phyloP scores from a whole-genome alignment of 2,888 invertebrate genomes.

The Pachycephus smyrnensis region DNA sequence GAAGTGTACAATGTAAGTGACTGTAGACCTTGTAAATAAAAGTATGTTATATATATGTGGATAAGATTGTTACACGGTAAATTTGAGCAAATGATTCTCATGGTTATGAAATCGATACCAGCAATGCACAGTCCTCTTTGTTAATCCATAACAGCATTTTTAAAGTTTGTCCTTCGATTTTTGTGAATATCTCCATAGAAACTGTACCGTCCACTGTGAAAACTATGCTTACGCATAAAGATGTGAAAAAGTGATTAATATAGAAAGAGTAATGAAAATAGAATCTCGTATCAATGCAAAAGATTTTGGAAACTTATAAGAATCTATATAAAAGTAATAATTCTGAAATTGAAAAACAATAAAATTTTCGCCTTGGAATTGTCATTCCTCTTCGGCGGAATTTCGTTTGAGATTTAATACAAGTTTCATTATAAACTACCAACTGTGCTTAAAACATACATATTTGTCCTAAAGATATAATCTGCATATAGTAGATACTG shows the following conservation, averaged over 20 bases:
- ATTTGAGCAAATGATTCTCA: not conserved
- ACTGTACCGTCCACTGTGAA: not conserved
- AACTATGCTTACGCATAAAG: not conserved
- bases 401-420: no score
- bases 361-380: no score
- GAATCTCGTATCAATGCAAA: not conserved
- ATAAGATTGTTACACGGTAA: not conserved
- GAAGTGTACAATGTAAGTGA: not conserved
- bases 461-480: slow-evolving; percentile 5
- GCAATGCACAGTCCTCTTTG: not conserved
- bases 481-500: slow-evolving; percentile 7
- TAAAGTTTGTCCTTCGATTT: not conserved
- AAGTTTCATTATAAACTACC: no score
- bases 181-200: not conserved
- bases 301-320: not conserved
- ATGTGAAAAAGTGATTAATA: not conserved
- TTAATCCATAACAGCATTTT: not conserved
- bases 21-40: not conserved
- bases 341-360: not conserved
- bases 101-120: not conserved
- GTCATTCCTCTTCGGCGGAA: no score
- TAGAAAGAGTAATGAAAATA: no score
- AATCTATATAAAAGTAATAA: not conserved
- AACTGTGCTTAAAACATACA: not conserved
- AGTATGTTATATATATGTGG: not conserved